Base-by-base conservation (phyloP, 1,140 invertebrate species). In the Drosophila nebulosa region DNA sequence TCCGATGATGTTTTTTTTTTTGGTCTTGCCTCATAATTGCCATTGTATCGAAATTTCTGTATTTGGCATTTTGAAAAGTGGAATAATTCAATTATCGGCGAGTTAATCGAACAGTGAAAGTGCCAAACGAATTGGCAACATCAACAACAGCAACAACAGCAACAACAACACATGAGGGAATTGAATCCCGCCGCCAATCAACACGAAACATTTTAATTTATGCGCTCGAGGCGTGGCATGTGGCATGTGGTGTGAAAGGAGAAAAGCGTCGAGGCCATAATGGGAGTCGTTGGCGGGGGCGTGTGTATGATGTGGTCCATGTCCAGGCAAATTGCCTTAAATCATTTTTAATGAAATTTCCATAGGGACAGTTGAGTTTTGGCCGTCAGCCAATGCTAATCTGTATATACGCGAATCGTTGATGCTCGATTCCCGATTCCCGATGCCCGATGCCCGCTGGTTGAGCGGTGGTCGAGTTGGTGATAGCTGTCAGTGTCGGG, bases 261-360 rank as follows among this genome's bases (percentile, higher is more conserved):
- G n/a, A n/a, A n/a, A n/a, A n/a, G n/a, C n/a, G n/a, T n/a, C n/a
- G n/a, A n/a, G n/a, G n/a, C n/a, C n/a, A n/a, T n/a, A n/a, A n/a
- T 42, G 39, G 27, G 27, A 30, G 27, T 30, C 27, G 10, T 30
- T n/a, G n/a, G n/a, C n/a, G 27, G 27, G 27, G 27, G 27, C 39
- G 39, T 9, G 5, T 16, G 18, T 46, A 2, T 46, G 39, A 46
- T 46, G 39, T 18, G 12, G 32, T 24, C 35, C 55, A 35, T 14
- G 30, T 64, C 61, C 52, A 50, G 64, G 74, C 50, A 64, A 78
- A 78, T 75, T 79, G 71, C 71, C 63, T 88, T 79, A 83, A 86
- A 86, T 81, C 75, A 81, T 78, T 78, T 88, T 88, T 81, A 86
- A 88, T 88, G 75, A 78, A 86, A 86, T 83, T 73, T 77, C 59